phyloP scores from a whole-genome alignment of 2,888 invertebrate species.

The Dicycla oo region DNA sequence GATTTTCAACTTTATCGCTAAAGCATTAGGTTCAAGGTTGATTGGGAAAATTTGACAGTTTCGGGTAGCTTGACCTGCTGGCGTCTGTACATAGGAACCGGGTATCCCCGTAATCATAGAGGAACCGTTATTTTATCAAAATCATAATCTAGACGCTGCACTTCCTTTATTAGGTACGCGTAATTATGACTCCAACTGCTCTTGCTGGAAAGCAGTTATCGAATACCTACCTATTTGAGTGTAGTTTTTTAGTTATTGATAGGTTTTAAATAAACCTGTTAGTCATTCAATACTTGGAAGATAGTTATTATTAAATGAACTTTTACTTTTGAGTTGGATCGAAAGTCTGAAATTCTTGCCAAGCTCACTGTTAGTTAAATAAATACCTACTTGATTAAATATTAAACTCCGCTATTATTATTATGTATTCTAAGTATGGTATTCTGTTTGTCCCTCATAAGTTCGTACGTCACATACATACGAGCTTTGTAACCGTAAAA shows the following conservation, averaged over 20 bases:
- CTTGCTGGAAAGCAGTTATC: background rate
- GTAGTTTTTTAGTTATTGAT: background rate
- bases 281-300: background rate
- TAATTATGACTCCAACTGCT: background rate
- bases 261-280: background rate
- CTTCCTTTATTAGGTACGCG: background rate
- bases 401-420: background rate
- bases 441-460: background rate
- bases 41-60: no score
- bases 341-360: slow-evolving; percentile 1
- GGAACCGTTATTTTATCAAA: background rate
- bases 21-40: no score
- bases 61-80: no score
- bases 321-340: background rate
- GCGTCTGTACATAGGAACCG: background rate
- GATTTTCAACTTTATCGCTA: no score
- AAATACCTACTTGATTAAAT: background rate
- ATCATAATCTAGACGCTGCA: background rate
- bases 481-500: background rate
- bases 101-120: background rate
- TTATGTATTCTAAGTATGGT: no score
- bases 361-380: background rate
- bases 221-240: background rate
- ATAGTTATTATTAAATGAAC: no score
- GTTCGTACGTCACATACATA: background rate